Evolutionary conservation across 1,140 invertebrate species (phyloP), one percentile per base, ranked within the genome.

Genomic region (Plutomurus gul): DNA sequence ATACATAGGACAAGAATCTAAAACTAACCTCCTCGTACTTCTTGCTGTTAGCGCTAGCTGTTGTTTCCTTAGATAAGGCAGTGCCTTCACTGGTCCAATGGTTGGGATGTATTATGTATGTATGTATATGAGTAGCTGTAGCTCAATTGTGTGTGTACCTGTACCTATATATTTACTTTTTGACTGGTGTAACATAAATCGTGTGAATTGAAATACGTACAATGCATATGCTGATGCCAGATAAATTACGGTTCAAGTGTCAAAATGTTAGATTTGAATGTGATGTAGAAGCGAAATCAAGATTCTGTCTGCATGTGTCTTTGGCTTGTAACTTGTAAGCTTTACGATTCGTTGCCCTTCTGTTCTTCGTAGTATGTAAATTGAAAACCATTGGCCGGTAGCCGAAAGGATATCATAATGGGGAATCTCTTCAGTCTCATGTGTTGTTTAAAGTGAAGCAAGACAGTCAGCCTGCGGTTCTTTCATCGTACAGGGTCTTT

Each of bases 301-400:
- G 47, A 51, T 51, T 51, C 47, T 51, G 47, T 51, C 47, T 51
- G 47, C 47, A 51, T 51, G 47, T 51, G 47, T 51, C 47, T 51
- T 18, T 51, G 25, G 25, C 47, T 51, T 51, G 20, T 22, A 51
- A 11, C 10, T 51, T 51, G 47, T 51, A 51, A 51, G 20, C 18
- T 51, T 51, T 51, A 51, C 47, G 47, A 51, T 51, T 51, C 47
- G 47, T 51, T 22, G 20, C 47, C 47, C 47, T 51, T 51, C 47
- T 51, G 47, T 51, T 51, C 47, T 3, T 51, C 25, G 47, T 51
- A 51, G 47, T 51, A 51, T 51, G 47, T 51, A 51, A 51, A 51
- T 51, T 51, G 47, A 51, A 51, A 51, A 51, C 47, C 47, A 51
- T 18, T 51, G 25, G 47, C 47, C 47, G 47, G 47, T 51, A 51